Base-by-base conservation (phyloP, 1,140 invertebrate genomes). In the Bicyclus anynana region DNA sequence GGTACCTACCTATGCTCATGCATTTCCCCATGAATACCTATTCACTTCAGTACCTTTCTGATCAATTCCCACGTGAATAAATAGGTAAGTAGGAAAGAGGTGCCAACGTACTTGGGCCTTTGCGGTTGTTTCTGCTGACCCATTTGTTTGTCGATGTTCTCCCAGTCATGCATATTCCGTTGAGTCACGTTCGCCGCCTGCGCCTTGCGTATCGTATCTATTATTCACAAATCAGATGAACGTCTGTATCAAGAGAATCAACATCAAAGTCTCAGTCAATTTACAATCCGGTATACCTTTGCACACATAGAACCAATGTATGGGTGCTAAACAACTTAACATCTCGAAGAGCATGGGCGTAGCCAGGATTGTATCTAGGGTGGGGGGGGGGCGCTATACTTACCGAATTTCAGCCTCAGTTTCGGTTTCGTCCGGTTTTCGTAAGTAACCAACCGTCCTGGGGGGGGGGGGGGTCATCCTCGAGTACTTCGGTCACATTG, bases 171-270 rank as follows among this genome's bases (percentile, higher is more conserved):
- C 69, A 88, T 71, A 50, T 88, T 88, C 6, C 85, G 74, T 53
- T 87, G 83, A 1, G 68, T 76, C 2, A 90, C 72, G 27, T 69
- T 79, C 12, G 71, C 74, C 9, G 81, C 77, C 61, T 92, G 90
- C 29, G 91, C 78, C 60, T 91, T 92, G 20, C 92, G 84, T 20
- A 93, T 84, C n/a, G 80, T 67, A 56, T 88, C 85, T 88, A 60
- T 27, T 27, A 67, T 60, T 33, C 29, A 33, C 9, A 33, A 12
- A 4, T 47, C 20, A 47, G n/a, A 17, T 17, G 27, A 44, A 44
- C 38, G 3, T 42, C 14, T 20, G 7, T 14, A 29, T 14, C 37
- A 20, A 20, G 20, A 16, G 35, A 27, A 33, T 4, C 27, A 18
- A 14, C 47, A 18, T n/a, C 10, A 3, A 12, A 23, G n/a, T 18